Percentiles rank a stretch among this genome's conserved stretches.
Evolutionary conservation across 1,140 invertebrate genomes (phyloP).

Genomic region (Heliconius nattereri): DNA sequence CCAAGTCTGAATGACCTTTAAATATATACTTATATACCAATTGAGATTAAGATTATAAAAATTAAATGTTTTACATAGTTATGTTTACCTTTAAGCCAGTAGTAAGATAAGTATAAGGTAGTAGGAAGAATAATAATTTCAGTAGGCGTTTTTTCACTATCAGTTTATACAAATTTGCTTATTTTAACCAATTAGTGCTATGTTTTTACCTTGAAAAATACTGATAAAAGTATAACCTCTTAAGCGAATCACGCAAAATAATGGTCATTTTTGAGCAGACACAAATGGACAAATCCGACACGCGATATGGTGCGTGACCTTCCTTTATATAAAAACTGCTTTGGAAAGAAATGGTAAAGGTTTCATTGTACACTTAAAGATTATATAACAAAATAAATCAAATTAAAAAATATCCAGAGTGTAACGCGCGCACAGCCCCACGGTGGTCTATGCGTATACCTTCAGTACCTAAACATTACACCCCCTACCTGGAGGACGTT

Average conservation of each 20-base stretch:
- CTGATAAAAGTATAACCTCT: slow-evolving; percentile 9
- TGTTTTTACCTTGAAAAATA: neutral
- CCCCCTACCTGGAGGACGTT: too few relatives aligned
- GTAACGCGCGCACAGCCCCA: too few relatives aligned
- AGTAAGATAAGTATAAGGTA: too few relatives aligned
- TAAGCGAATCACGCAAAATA: slow-evolving; percentile 29
- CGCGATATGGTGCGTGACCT: slow-evolving; percentile 38
- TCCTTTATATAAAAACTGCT: slow-evolving; percentile 14
- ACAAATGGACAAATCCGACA: slow-evolving; percentile 30
- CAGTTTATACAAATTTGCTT: neutral
- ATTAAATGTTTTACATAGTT: neutral
- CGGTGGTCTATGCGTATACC: too few relatives aligned
- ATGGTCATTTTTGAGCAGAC: slow-evolving; percentile 39
- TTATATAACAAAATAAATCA: neutral
- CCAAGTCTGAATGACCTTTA: slow-evolving; percentile 1
- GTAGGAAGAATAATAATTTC: too few relatives aligned
- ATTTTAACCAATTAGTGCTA: neutral
- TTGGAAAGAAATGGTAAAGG: neutral
- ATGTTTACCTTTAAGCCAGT: too few relatives aligned
- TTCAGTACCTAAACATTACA: too few relatives aligned
- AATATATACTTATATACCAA: slow-evolving; percentile 9
- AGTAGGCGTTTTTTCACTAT: neutral
- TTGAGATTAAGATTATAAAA: neutral
- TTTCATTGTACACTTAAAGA: neutral
- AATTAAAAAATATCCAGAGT: neutral